Evolutionary conservation across 2,888 invertebrate species (phyloP).

Genomic region (Drosophila demipolita): DNA sequence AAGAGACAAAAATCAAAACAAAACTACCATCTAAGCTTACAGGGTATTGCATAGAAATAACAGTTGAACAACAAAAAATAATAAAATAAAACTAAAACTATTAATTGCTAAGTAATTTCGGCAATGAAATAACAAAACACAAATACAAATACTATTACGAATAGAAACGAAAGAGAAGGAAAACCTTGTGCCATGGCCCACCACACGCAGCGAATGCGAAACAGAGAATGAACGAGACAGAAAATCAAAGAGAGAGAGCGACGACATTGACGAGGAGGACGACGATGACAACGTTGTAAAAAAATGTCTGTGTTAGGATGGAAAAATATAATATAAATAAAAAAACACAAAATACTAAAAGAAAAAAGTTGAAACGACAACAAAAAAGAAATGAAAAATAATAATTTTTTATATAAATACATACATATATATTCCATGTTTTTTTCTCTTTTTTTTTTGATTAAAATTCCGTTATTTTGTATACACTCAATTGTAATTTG

Average conservation of each 20-base stretch:
- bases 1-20: background rate
- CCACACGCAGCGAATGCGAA: slow-evolving; percentile 32
- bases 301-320: slow-evolving; percentile 35
- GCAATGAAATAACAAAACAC: slow-evolving; percentile 11
- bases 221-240: slow-evolving; percentile 3
- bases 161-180: slow-evolving; percentile 25
- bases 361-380: slow-evolving; percentile 21
- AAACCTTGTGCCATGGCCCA: slow-evolving; percentile 74
- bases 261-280: slow-evolving; percentile 13
- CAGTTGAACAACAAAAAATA: slow-evolving; percentile 17
- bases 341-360: slow-evolving; percentile 34
- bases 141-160: slow-evolving; percentile 9
- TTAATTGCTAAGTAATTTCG: slow-evolving; percentile 22
- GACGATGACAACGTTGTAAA: slow-evolving; percentile 18
- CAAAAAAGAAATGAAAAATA: slow-evolving; percentile 27
- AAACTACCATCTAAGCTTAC: slow-evolving; percentile 45
- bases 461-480: no score
- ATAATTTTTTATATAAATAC: slow-evolving; percentile 53
- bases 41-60: slow-evolving; percentile 48
- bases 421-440: slow-evolving; percentile 62
- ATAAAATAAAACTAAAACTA: slow-evolving; percentile 19
- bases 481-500: no score
- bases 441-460: no score
- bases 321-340: slow-evolving; percentile 28
- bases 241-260: slow-evolving; percentile 10